Conservation (phyloP, 1,140 invertebrate genomes). For the Bombus difficillimus region DNA sequence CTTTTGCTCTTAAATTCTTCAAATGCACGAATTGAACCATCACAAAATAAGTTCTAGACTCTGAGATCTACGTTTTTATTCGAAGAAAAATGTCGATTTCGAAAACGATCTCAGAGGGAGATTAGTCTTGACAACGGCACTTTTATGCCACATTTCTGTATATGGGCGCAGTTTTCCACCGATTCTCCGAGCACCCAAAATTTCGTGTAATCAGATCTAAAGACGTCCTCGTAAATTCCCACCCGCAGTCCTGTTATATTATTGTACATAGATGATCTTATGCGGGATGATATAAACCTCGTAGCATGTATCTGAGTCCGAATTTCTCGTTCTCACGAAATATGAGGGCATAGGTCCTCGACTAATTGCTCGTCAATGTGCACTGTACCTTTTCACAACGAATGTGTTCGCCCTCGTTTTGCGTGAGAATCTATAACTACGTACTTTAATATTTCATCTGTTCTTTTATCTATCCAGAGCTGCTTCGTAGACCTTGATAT, state of each 20-base stretch:
- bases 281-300: constrained; percentile 69
- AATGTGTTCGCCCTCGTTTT: not conserved
- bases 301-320: constrained; percentile 65
- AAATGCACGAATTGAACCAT: too few relatives aligned
- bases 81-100: not conserved
- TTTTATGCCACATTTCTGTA: constrained; percentile 28
- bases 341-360: constrained; percentile 63
- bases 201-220: constrained; percentile 57
- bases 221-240: constrained; percentile 62
- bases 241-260: constrained; percentile 66
- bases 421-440: constrained; percentile 28
- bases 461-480: not conserved
- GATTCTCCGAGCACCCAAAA: constrained; percentile 23
- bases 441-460: too few relatives aligned
- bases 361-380: constrained; percentile 41
- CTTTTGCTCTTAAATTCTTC: too few relatives aligned
- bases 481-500: not conserved
- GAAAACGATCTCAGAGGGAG: constrained; percentile 6
- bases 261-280: constrained; percentile 55
- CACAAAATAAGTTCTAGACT: not conserved
- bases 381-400: not conserved
- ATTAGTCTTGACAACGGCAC: constrained; percentile 7
- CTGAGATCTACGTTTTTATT: not conserved
- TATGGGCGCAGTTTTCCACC: constrained; percentile 56
- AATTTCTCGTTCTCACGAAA: constrained; percentile 73